Conservation (phyloP, 2,113 vertebrate species). For the Myotis davidii region DNA sequence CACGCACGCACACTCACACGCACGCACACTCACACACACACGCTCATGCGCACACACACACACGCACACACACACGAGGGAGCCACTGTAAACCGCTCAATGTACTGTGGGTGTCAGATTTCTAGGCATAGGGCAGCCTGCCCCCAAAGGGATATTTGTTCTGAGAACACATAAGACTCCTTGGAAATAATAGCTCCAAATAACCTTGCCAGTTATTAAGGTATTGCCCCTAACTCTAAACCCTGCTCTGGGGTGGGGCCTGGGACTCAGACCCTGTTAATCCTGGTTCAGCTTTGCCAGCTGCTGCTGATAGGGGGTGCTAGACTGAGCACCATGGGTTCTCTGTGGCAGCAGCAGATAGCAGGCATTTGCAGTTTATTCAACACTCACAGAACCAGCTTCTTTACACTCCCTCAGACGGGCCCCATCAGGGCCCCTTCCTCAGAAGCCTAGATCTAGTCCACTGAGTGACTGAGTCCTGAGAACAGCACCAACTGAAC, state of each 20-base stretch:
- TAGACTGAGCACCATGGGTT: background rate
- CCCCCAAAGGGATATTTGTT: constrained; percentile 72
- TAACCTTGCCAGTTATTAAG: constrained; percentile 62
- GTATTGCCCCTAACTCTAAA: background rate
- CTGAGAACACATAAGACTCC: constrained; percentile 37
- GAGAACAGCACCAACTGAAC: background rate
- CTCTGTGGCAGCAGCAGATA: background rate
- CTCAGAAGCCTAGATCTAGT: background rate
- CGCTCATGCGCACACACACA: too few species aligned
- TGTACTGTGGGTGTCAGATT: background rate
- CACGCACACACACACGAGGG: background rate
- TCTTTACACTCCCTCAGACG: background rate
- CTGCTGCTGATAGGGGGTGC: background rate
- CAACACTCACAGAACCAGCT: background rate
- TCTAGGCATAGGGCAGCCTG: constrained; percentile 70
- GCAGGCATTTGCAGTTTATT: background rate
- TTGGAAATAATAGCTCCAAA: constrained; percentile 75
- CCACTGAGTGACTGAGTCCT: background rate
- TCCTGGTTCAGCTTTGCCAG: background rate
- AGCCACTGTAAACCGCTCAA: constrained; percentile 32
- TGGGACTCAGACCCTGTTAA: background rate
- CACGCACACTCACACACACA: background rate
- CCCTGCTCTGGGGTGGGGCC: background rate
- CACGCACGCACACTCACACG: background rate
- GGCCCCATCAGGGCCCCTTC: rapidly evolving